Evolutionary conservation across 2,113 vertebrate genomes (phyloP), one percentile per base, ranked within the genome.

Genomic region (Helogale parvula): DNA sequence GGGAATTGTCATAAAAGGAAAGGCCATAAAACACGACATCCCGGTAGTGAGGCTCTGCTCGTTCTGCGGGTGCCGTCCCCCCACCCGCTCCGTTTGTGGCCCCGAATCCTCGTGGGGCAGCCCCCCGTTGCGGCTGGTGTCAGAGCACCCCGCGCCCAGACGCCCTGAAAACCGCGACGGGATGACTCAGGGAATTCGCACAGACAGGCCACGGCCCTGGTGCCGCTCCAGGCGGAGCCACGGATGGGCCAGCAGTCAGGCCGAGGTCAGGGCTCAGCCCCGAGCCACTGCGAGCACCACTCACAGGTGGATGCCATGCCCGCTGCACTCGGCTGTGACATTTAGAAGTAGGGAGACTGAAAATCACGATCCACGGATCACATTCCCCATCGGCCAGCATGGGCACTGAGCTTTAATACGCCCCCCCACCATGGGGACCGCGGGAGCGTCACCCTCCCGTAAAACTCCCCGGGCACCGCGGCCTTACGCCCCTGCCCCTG

Each of bases 101-200:
- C 63, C 27, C 1, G 27, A 9, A 5, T n/a, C 77, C 13, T 2
- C 7, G 11, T 2, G 11, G 2, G 69, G 88, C 38, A 33, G 19
- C 23, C 19, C 4, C 1, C 0, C 7, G n/a, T 50, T 19, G 2
- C 13, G 0, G 17, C 2, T 0, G 6, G 13, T 47, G 33, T 29
- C 0, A 21, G 38, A 9, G 23, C 66, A 13, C 57, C 41, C 52
- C 5, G 7, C 41, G 74, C 19, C 47, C 33, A 50, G 41, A 47
- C 38, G 45, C 52, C 41, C 45, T 41, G 17, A 25, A 63, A 84
- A 4, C 47, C 12, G 27, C 4, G 13, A 21, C 25, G 25, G 25
- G 35, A 23, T 21, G 31, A 63, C 11, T 50, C 35, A 14, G 38
- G 27, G 79, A 21, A 80, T 23, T 5, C 17, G 57, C 19, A n/a